Conservation (phyloP, 2,888 invertebrate species). For the Tolmerus cingulatus region DNA sequence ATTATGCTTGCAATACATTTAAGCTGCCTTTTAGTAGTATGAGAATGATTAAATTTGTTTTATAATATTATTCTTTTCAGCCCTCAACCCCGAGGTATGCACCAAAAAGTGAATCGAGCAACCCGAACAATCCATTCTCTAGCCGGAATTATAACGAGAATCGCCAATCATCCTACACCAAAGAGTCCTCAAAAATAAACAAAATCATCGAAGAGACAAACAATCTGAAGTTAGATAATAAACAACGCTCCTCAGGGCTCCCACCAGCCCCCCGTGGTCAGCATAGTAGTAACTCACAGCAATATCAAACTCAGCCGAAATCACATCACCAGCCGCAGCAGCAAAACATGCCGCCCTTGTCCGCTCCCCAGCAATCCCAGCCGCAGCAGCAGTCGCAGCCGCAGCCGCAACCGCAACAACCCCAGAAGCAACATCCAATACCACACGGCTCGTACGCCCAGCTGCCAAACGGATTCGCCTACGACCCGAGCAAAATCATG, state of each 20-base stretch:
- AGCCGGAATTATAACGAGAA: constrained; percentile 48
- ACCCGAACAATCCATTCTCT: constrained; percentile 46
- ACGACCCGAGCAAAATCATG: constrained; percentile 63
- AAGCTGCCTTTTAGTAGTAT: too few species aligned
- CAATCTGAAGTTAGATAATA: constrained; percentile 55
- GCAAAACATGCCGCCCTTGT: constrained; percentile 51
- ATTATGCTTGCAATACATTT: too few species aligned
- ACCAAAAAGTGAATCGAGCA: constrained; percentile 47
- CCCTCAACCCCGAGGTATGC: constrained; percentile 1
- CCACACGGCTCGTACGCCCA: constrained; percentile 50
- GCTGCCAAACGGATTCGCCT: constrained; percentile 58
- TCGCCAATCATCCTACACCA: constrained; percentile 48
- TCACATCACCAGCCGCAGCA: constrained; percentile 55
- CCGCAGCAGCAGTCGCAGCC: constrained; percentile 49
- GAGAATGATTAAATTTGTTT: too few species aligned
- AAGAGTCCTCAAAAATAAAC: constrained; percentile 50
- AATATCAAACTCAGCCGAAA: constrained; percentile 57
- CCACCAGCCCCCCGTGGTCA: constrained; percentile 49
- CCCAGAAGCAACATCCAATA: constrained; percentile 33
- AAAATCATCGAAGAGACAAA: constrained; percentile 55
- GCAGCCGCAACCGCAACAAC: constrained; percentile 5
- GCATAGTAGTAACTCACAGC: constrained; percentile 21
- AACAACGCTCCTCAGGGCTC: constrained; percentile 46
- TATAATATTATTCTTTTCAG: neutral
- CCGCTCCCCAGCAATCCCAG: constrained; percentile 48